Conservation (phyloP, 1,140 invertebrate species). For the Acromyrmex heyeri region DNA sequence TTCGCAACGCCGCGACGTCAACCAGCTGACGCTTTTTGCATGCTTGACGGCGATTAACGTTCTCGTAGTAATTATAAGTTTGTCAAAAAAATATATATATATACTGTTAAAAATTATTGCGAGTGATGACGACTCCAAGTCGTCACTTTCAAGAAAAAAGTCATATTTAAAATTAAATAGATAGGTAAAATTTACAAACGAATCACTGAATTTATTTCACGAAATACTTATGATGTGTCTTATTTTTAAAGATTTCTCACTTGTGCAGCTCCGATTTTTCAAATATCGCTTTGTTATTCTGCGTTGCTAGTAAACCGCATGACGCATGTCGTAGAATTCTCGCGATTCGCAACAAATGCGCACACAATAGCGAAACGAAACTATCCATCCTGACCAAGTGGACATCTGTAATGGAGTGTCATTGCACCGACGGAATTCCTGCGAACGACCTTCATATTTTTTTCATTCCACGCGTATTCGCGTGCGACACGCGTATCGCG, state of each 20-base stretch:
- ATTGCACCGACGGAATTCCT: constrained; percentile 73
- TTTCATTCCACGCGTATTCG: constrained; percentile 63
- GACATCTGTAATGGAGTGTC: constrained; percentile 45
- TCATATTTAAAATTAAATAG: background rate
- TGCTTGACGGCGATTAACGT: background rate
- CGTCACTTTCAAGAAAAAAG: too few relatives aligned
- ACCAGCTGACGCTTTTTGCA: background rate
- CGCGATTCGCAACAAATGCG: constrained; percentile 5
- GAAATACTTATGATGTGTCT: background rate
- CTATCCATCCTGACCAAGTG: constrained; percentile 59
- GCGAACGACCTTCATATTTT: constrained; percentile 71
- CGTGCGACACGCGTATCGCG: constrained; percentile 66
- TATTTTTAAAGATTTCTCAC: background rate
- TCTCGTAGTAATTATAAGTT: background rate
- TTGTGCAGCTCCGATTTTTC: background rate
- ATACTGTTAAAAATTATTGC: background rate
- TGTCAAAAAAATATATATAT: background rate
- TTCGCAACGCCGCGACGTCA: background rate
- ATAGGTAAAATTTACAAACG: background rate
- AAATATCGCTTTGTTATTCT: background rate
- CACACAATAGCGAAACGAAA: constrained; percentile 43
- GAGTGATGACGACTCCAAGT: too few relatives aligned
- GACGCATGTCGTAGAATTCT: background rate
- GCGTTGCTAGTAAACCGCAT: background rate
- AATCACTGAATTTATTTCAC: background rate